These are phyloP conservation scores for Lethocerus indicus DNA, from an alignment of 1,140 invertebrate species.

Conservation along the genomic window DNA sequence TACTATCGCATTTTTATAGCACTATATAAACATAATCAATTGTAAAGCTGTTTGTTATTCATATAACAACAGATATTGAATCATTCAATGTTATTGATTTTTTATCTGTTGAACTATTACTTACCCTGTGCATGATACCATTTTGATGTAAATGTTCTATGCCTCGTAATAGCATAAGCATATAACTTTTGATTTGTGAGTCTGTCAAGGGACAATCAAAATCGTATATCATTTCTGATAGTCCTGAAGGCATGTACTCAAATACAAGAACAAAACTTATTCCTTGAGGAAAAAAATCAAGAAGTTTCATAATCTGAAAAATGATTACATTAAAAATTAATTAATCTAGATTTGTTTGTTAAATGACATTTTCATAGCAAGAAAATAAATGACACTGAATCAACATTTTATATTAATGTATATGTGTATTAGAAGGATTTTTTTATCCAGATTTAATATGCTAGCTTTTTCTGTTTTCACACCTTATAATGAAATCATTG, in stretches of 20 bases:
- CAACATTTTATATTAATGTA: neutral
- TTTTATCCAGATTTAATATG: neutral
- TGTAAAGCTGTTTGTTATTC: no score
- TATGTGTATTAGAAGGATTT: neutral
- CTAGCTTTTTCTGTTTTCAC: neutral
- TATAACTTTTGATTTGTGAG: conserved; percentile 71
- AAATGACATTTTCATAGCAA: no score
- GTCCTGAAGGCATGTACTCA: conserved; percentile 81
- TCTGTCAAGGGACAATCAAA: conserved; percentile 48
- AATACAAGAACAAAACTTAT: conserved; percentile 80
- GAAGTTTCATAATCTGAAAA: conserved; percentile 64
- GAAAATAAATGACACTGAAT: neutral
- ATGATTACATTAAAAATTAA: neutral
- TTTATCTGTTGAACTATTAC: no score
- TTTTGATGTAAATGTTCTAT: conserved; percentile 76
- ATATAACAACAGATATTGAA: no score
- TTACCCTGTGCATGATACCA: conserved; percentile 88
- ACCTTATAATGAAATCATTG: neutral
- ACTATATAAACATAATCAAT: no score
- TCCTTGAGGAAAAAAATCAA: conserved; percentile 81
- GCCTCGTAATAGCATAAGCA: conserved; percentile 81
- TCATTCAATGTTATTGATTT: no score
- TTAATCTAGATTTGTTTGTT: no score
- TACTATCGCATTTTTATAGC: no score
- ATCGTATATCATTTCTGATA: conserved; percentile 74